A percentile compares a stretch with the other conserved stretches of the same genome.
Evolutionary conservation across 2,113 vertebrate genomes (phyloP).

Genomic region (Fulica atra): DNA sequence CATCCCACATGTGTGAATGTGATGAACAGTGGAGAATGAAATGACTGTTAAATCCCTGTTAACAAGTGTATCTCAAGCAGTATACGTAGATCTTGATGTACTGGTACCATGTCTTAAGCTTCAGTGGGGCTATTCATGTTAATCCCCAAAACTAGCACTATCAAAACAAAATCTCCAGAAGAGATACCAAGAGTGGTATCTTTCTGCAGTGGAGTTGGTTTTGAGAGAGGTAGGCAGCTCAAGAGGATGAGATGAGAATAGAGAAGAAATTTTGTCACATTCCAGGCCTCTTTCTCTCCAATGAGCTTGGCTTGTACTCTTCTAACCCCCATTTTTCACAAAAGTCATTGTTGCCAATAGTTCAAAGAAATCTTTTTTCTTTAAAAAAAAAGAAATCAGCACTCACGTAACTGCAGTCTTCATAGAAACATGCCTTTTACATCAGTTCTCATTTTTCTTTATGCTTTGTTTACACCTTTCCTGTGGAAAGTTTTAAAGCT

Average conservation of each 20-base stretch:
- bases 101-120: neutral
- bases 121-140: neutral
- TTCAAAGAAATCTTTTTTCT: neutral
- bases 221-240: neutral
- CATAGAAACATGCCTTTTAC: neutral
- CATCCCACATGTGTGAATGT: slow-evolving; percentile 49
- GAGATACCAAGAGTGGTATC: neutral
- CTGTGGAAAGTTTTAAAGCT: neutral
- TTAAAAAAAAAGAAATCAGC: neutral
- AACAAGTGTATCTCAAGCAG: slow-evolving; percentile 41
- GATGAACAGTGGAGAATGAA: slow-evolving; percentile 53
- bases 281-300: neutral
- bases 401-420: neutral
- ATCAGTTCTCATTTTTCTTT: neutral
- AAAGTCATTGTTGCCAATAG: neutral
- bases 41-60: slow-evolving; percentile 40
- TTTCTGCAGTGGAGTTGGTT: slow-evolving; percentile 11
- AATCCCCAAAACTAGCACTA: neutral
- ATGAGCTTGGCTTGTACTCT: neutral
- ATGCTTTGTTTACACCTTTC: neutral
- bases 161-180: slow-evolving; percentile 24
- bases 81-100: neutral
- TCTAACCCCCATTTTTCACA: neutral
- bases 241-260: neutral
- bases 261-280: neutral